phyloP scores from a whole-genome alignment of 2,888 invertebrate species.

The Thymelicus lineola region DNA sequence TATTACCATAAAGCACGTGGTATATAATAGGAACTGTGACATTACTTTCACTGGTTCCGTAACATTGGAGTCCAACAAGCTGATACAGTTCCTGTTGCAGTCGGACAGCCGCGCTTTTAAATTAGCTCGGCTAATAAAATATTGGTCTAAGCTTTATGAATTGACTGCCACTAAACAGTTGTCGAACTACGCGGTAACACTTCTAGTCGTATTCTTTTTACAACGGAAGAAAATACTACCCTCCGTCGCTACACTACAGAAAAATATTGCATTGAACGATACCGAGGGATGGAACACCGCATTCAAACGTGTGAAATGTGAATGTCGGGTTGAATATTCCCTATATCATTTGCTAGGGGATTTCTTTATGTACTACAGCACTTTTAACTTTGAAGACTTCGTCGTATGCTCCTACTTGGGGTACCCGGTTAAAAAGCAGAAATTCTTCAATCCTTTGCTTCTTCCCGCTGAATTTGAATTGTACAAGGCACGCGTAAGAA shows the following conservation, averaged over 20 bases:
- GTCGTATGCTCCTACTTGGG: slow-evolving; percentile 51
- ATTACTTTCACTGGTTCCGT: slow-evolving; percentile 88
- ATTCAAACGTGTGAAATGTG: slow-evolving; percentile 60
- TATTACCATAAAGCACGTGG: background rate
- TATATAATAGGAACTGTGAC: slow-evolving; percentile 80
- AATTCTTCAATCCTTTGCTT: slow-evolving; percentile 40
- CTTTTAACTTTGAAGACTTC: slow-evolving; percentile 48
- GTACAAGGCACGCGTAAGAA: slow-evolving; percentile 39
- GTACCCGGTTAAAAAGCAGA: slow-evolving; percentile 40
- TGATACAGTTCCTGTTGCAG: slow-evolving; percentile 85
- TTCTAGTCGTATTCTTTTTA: slow-evolving; percentile 89
- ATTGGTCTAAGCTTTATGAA: slow-evolving; percentile 88
- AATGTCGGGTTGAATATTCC: slow-evolving; percentile 39
- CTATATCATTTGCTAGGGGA: slow-evolving; percentile 53
- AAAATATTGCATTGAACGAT: slow-evolving; percentile 48
- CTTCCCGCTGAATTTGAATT: slow-evolving; percentile 44
- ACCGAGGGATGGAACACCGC: slow-evolving; percentile 86
- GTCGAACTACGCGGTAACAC: slow-evolving; percentile 88
- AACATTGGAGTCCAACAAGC: slow-evolving; percentile 88
- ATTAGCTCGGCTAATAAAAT: slow-evolving; percentile 88
- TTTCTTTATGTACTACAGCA: slow-evolving; percentile 55
- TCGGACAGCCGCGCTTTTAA: slow-evolving; percentile 84
- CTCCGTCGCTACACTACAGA: slow-evolving; percentile 78
- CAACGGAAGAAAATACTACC: slow-evolving; percentile 87
- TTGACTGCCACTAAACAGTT: slow-evolving; percentile 83